phyloP scores from a whole-genome alignment of 2,888 invertebrate genomes.

The Hypomecis punctinalis region DNA sequence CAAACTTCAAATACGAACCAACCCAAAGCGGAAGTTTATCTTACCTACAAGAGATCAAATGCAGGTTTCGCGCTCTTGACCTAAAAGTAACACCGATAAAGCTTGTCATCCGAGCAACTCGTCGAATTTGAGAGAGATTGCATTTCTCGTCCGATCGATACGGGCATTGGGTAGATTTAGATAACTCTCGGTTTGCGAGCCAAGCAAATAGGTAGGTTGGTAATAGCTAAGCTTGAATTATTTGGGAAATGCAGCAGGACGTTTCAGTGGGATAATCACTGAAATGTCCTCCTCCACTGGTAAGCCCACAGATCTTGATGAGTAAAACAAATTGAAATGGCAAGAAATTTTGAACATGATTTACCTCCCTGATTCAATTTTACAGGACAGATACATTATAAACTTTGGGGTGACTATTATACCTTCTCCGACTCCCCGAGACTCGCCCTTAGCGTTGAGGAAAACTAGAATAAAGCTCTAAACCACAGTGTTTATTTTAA shows the following conservation, averaged over 20 bases:
- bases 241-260: not conserved
- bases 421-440: not conserved
- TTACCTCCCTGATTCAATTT: not conserved
- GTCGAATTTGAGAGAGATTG: slow-evolving; percentile 53
- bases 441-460: slow-evolving; percentile 16
- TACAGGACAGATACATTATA: no score
- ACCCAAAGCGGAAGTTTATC: not conserved
- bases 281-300: no score
- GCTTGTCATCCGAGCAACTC: slow-evolving; percentile 60
- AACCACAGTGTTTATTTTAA: slow-evolving; percentile 38
- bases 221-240: not conserved
- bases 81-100: slow-evolving; percentile 50
- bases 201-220: not conserved
- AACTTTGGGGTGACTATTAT: not conserved
- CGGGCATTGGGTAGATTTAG: slow-evolving; percentile 9
- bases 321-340: no score
- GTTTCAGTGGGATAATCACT: no score
- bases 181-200: not conserved
- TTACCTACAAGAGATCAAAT: not conserved
- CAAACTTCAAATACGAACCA: no score
- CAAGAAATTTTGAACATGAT: not conserved
- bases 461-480: slow-evolving; percentile 17
- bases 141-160: slow-evolving; percentile 62
- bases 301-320: no score
- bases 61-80: slow-evolving; percentile 6